These are phyloP conservation scores for Cynodonichthys magdalenae DNA, from an alignment of 2,797 vertebrate species.

Conservation along the genomic window DNA sequence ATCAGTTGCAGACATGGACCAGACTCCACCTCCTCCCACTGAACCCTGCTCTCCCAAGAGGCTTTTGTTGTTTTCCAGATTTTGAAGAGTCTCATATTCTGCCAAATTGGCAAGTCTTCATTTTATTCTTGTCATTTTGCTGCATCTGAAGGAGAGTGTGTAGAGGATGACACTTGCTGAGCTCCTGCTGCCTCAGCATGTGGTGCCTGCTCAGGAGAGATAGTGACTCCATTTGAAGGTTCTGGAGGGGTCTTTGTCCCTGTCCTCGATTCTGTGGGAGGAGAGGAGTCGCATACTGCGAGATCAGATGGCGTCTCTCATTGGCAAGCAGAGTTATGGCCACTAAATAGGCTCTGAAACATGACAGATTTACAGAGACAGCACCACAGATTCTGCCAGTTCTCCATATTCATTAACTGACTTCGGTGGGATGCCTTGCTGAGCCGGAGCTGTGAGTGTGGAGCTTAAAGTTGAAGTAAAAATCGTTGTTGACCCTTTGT, in stretches of 20 bases:
- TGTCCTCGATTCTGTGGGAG: slow-evolving; percentile 59
- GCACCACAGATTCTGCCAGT: slow-evolving; percentile 58
- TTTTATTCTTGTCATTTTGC: slow-evolving; percentile 67
- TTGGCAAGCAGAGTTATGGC: slow-evolving; percentile 65
- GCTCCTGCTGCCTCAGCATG: slow-evolving; percentile 75
- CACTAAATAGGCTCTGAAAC: slow-evolving; percentile 62
- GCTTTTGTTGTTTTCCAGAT: slow-evolving; percentile 72
- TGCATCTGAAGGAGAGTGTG: slow-evolving; percentile 63
- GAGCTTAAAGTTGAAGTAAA: slow-evolving; percentile 38
- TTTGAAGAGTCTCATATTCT: slow-evolving; percentile 67
- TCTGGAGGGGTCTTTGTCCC: slow-evolving; percentile 69
- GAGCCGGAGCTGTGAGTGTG: slow-evolving; percentile 32
- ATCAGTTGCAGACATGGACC: slow-evolving; percentile 74
- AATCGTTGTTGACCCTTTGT: slow-evolving; percentile 44
- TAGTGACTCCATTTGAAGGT: slow-evolving; percentile 72
- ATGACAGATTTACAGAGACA: slow-evolving; percentile 73
- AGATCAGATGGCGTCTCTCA: slow-evolving; percentile 76
- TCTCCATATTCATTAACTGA: slow-evolving; percentile 69
- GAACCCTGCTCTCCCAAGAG: slow-evolving; percentile 48
- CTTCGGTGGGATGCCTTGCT: slow-evolving; percentile 46
- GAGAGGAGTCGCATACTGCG: slow-evolving; percentile 69
- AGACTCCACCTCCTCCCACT: slow-evolving; percentile 55
- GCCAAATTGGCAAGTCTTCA: slow-evolving; percentile 57
- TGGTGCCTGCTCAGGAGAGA: slow-evolving; percentile 71
- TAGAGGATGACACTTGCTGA: slow-evolving; percentile 80